A percentile compares a stretch with the other conserved stretches of the same genome.
Evolutionary conservation across 1,140 invertebrate genomes (phyloP).

Genomic region (Calliopsis andreniformis): DNA sequence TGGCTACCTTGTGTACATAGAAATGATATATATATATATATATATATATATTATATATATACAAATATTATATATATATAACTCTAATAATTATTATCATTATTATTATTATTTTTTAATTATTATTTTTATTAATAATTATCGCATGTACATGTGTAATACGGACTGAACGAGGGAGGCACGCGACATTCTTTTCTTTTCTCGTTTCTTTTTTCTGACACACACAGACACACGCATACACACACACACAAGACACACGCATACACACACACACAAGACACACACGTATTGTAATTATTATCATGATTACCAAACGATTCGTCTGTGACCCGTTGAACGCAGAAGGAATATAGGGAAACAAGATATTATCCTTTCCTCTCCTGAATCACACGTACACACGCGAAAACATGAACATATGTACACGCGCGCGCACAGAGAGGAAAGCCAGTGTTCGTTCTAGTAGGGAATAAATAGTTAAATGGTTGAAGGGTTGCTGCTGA

Average conservation of each 20-base stretch:
- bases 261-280: background rate
- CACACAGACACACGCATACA: background rate
- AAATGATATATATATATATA: constrained; percentile 49
- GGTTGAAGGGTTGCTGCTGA: constrained; percentile 45
- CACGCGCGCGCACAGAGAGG: constrained; percentile 24
- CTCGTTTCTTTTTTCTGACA: constrained; percentile 20
- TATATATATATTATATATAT: constrained; percentile 41
- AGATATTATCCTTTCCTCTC: constrained; percentile 65
- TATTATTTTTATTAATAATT: constrained; percentile 47
- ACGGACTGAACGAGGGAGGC: constrained; percentile 51
- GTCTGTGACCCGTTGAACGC: background rate
- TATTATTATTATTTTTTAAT: constrained; percentile 51
- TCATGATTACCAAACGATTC: constrained; percentile 11
- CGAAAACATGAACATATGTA: constrained; percentile 17
- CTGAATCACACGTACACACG: constrained; percentile 49
- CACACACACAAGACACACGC: background rate
- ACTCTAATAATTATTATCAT: constrained; percentile 54
- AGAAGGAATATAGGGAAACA: background rate
- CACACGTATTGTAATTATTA: background rate
- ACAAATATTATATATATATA: constrained; percentile 45
- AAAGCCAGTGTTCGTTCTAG: constrained; percentile 73
- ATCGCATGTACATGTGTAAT: constrained; percentile 57
- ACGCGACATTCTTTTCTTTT: constrained; percentile 46
- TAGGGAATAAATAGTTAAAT: constrained; percentile 66
- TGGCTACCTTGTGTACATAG: constrained; percentile 62